phyloP scores from a whole-genome alignment of 2,113 vertebrate genomes.

The Sitta europaea region DNA sequence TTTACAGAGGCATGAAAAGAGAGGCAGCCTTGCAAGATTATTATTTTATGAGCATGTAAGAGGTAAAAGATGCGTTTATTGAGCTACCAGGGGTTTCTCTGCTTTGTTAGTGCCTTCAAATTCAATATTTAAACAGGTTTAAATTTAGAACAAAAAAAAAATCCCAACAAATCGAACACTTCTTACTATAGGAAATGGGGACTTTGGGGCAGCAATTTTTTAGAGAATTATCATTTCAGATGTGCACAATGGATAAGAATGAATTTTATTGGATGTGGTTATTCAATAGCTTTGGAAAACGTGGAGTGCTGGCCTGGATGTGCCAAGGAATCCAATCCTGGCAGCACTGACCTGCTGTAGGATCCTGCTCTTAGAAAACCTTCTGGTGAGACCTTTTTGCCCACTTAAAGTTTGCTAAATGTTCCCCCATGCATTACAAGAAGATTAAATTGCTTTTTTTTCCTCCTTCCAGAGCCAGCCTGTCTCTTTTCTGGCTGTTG shows the following conservation, averaged over 20 bases:
- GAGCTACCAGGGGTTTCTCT: background rate
- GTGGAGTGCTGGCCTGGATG: background rate
- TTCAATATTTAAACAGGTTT: background rate
- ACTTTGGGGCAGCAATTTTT: background rate
- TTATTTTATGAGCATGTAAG: background rate
- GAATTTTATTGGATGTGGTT: background rate
- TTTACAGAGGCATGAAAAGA: background rate
- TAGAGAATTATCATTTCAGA: background rate
- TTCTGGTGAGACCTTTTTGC: background rate
- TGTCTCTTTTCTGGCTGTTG: background rate
- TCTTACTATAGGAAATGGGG: background rate
- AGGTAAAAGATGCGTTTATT: background rate
- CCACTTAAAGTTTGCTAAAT: background rate
- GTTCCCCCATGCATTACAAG: background rate
- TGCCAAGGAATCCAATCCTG: background rate
- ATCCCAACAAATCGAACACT: fast-evolving
- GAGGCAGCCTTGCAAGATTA: background rate
- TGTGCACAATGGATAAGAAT: too few relatives aligned
- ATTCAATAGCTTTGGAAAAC: background rate
- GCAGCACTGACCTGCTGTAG: background rate
- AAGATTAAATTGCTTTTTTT: fast-evolving
- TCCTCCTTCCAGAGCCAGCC: background rate
- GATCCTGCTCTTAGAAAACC: background rate
- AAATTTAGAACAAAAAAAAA: background rate
- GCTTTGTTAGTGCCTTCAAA: background rate